A percentile compares a stretch with the other conserved stretches of the same genome.
These are phyloP conservation scores for Ranitomeya imitator DNA, from an alignment of 2,113 vertebrate species.

Conservation along the genomic window DNA sequence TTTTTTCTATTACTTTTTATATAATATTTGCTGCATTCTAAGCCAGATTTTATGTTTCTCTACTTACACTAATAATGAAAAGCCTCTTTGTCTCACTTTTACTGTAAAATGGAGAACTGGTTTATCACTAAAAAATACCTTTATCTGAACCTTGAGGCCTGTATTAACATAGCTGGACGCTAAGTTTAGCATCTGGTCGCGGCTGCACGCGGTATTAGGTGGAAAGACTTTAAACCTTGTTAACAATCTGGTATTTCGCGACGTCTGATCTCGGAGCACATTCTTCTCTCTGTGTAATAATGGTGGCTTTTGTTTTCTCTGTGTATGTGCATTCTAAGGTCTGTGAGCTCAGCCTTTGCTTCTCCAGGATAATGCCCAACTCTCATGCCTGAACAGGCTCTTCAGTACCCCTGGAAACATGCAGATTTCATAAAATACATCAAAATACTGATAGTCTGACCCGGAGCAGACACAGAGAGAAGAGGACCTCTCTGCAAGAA, in stretches of 20 bases:
- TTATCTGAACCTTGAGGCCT: constrained; percentile 21
- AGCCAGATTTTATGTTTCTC: neutral
- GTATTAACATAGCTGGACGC: neutral
- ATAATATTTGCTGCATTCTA: neutral
- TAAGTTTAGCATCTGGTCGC: neutral
- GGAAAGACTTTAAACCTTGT: constrained; percentile 31
- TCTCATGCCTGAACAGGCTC: neutral
- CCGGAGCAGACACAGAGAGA: too few relatives aligned
- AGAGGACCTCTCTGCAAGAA: too few relatives aligned
- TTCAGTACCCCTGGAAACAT: neutral
- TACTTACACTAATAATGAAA: neutral
- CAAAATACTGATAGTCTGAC: too few relatives aligned
- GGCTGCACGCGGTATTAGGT: neutral
- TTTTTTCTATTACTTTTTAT: neutral
- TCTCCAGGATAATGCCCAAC: neutral
- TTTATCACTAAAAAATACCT: constrained; percentile 28
- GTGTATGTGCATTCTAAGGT: neutral
- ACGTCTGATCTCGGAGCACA: neutral
- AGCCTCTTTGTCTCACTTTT: neutral
- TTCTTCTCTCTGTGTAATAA: neutral
- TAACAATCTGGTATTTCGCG: neutral
- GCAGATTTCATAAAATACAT: neutral
- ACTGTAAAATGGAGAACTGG: neutral
- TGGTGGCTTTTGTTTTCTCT: neutral
- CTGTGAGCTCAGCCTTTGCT: neutral